These are phyloP conservation scores for Cathartes aura DNA, from an alignment of 2,113 vertebrate species.

Conservation along the genomic window DNA sequence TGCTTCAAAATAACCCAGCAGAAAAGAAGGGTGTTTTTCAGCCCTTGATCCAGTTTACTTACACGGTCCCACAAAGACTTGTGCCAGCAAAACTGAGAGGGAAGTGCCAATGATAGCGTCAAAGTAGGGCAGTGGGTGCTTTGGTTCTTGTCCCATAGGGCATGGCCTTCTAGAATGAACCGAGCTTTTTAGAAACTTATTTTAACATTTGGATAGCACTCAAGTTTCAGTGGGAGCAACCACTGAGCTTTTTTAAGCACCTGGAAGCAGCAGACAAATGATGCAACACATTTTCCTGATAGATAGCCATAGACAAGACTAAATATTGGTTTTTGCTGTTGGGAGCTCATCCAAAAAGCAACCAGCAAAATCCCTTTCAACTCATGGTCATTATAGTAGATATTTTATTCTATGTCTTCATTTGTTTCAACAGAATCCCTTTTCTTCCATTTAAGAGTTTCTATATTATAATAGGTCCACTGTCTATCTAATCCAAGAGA, in stretches of 20 bases:
- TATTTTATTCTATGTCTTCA: background rate
- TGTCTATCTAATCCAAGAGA: background rate
- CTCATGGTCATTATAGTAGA: background rate
- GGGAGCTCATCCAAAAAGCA: constrained; percentile 43
- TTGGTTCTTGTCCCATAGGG: constrained; percentile 40
- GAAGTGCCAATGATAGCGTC: background rate
- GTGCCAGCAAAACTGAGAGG: constrained; percentile 15
- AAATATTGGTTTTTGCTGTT: constrained; percentile 68
- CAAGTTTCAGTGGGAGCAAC: constrained; percentile 41
- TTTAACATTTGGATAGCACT: constrained; percentile 61
- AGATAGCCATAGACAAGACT: constrained; percentile 60
- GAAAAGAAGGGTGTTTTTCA: background rate
- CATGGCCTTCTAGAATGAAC: constrained; percentile 59
- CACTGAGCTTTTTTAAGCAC: constrained; percentile 76
- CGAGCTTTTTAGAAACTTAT: constrained; percentile 26
- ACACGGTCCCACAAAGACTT: background rate
- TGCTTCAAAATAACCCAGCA: background rate
- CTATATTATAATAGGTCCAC: background rate
- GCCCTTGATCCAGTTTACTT: background rate
- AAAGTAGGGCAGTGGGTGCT: constrained; percentile 53
- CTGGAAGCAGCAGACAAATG: constrained; percentile 67
- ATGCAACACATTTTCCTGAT: constrained; percentile 70
- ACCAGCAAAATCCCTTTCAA: constrained; percentile 24
- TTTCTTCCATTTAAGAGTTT: background rate
- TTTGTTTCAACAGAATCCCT: background rate